A percentile compares a stretch with the other conserved stretches of the same genome.
Evolutionary conservation across 2,888 invertebrate species (phyloP).

Genomic region (Phytoseiulus persimilis): DNA sequence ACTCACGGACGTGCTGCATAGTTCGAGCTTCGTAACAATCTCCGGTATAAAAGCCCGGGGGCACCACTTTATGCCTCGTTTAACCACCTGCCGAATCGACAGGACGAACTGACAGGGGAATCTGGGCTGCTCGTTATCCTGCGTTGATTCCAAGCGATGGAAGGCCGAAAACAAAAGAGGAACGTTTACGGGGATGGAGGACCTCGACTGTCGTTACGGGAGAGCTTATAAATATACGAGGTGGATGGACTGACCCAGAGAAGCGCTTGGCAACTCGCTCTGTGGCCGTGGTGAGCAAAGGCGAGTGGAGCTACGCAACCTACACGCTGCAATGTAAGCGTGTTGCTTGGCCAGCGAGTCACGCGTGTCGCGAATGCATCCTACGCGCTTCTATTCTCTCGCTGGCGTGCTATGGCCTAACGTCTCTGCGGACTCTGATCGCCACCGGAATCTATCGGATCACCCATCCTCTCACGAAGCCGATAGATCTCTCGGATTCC

Average conservation of each 20-base stretch:
- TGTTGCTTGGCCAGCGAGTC: neutral
- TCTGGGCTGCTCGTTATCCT: too few species aligned
- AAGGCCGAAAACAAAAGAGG: neutral
- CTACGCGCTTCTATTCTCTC: neutral
- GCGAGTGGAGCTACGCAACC: neutral
- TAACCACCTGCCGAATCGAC: too few species aligned
- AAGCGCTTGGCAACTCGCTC: neutral
- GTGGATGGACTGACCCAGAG: neutral
- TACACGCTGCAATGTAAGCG: neutral
- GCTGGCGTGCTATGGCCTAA: neutral
- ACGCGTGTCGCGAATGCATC: neutral
- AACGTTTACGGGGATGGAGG: neutral
- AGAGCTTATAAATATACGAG: neutral
- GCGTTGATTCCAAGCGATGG: neutral
- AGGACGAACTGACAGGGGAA: too few species aligned
- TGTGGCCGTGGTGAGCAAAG: too few species aligned
- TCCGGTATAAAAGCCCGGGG: too few species aligned
- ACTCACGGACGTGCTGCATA: too few species aligned
- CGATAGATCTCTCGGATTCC: too few species aligned
- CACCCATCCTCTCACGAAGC: too few species aligned
- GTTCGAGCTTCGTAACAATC: too few species aligned
- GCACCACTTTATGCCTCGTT: too few species aligned
- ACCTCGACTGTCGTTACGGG: neutral
- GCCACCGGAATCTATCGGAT: neutral
- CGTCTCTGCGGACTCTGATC: neutral